Base-by-base conservation (phyloP, 30 jellyfish, hydroid and myxozoan species). In the Nemopilema nomurai region DNA sequence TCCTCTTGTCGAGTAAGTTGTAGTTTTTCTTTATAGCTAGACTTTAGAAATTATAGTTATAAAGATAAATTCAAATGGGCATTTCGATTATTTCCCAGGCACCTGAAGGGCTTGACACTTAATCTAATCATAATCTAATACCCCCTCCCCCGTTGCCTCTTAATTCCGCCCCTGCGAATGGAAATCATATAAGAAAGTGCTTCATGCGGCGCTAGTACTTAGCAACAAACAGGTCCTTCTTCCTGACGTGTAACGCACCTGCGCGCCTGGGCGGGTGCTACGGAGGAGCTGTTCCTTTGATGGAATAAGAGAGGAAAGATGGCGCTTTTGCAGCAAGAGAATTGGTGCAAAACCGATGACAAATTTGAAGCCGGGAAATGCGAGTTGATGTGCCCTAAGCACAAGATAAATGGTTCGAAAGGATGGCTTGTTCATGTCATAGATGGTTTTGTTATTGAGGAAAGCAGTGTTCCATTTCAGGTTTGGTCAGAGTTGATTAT, bases 391-490 rank as follows among this genome's bases (percentile, higher is more conserved):
- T 86, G 95, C 71, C 90, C 95, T 18, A 69, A 67, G 72, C 95
- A 86, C 68, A 77, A 68, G 24, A 24, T 82, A 68, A 57, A 52
- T 16, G 87, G 89, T 0, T 69, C 82, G 8, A 86, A 68, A 77
- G 82, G 84, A 57, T 74, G 87, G 90, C 92, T 92, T 50, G 85
- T 92, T 24, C 98, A 92, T 92, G 97, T 92, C 18, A 83, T 92
- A 28, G 98, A 92, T 80, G 98, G 98, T 1, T 92, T 81, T 68
- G 95, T 92, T n/a, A 87, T 92, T 41, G 97, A 92, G 71, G 98
- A 92, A 78, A 92, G 98, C 90, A 92, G 84, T 52, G 94, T 82
- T 3, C 98, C 98, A 21, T 87, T 92, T 73, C 85, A 87, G 98
- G 98, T 92, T 41, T 41, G 57, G 57, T 41, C 13, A 41, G 13